Evolutionary conservation across 2,113 vertebrate genomes (phyloP), one percentile per base, ranked within the genome.

Genomic region (Cyprinus carpio): DNA sequence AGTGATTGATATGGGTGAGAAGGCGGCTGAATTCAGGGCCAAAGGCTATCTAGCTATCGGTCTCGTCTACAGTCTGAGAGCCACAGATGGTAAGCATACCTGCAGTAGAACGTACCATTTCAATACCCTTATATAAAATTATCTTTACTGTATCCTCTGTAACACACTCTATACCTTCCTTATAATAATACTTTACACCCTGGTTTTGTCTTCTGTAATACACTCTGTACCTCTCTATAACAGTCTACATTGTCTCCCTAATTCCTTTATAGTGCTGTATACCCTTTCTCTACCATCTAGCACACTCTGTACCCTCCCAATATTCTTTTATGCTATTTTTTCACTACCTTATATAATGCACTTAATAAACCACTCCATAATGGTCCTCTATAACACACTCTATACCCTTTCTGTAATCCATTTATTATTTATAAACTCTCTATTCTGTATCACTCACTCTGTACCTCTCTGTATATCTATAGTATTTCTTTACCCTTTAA

Each of bases 31-130:
- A 90, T 99, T 99, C 94, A 95, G 96, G 92, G 97, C 97, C 89
- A 99, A 99, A 94, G 97, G 98, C 86, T 97, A 94, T 92, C 91
- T 99, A 86, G 98, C 98, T 3, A 92, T 97, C 43, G 98, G 98
- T 85, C 92, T 99, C 80, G 96, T 97, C 8, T 98, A 97, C 91
- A 99, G 98, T 90, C 95, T 99, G 49, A 98, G 98, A 90, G 98
- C 98, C 86, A 98, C 97, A n/a, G 98, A 99, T 34, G 97, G 98
- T 99, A 92, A 95, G 95, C 16, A 56, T 23, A 78, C 25, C 62
- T 78, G 43, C 49, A 78, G 31, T 34, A 81, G 13, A 37, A 80
- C n/a, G 20, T 6, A 18, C 11, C 20, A n/a, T 60, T 82, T 29
- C 4, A 3, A 25, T 20, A 25, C 11, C 4, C 23, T 37, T 37